Evolutionary conservation across 2,797 vertebrate species (phyloP), one percentile per base, ranked within the genome.

Genomic region (Jordanella pulchra): DNA sequence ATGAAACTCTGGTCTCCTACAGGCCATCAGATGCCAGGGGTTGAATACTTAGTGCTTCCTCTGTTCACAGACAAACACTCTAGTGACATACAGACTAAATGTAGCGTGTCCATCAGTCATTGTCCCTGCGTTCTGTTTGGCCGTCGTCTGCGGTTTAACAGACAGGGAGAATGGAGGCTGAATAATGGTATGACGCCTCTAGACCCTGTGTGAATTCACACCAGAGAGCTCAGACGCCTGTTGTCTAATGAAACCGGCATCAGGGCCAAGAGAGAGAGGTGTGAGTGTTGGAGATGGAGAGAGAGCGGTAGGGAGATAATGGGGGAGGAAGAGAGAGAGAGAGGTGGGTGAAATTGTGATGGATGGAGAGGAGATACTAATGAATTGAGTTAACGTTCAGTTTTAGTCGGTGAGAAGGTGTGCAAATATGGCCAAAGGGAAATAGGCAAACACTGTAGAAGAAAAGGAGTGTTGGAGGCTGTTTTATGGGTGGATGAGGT

Each of bases 181-280:
- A 89, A 82, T 86, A 87, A 90, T 83, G 67, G 82, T 81, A 75
- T 79, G 84, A 82, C 77, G 56, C 82, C 79, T 75, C 55, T 76
- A 78, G 77, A 78, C 67, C 80, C 87, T 27, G 54, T 79, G 79
- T 77, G 80, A 60, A 76, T 84, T 91, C 69, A 77, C 71, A 54
- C 63, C 71, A 10, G 42, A 48, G 71, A 69, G 56, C 71, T 60
- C 65, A 45, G 78, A 77, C 85, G 82, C 73, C 84, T 80, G 84
- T 81, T 65, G 45, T 69, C 77, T 87, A 83, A 88, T 88, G 76
- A 86, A 90, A 76, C 70, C 45, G 66, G 74, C 61, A 67, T 30
- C 3, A 70, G 72, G 71, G 77, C 76, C 3, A 7, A 63, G 77
- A 79, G 42, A 80, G 42, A 4, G 55, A 44, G 30, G 74, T 9